Evolutionary conservation across 2,113 vertebrate species (phyloP), one percentile per base, ranked within the genome.

Genomic region (Sinosuthora webbiana): DNA sequence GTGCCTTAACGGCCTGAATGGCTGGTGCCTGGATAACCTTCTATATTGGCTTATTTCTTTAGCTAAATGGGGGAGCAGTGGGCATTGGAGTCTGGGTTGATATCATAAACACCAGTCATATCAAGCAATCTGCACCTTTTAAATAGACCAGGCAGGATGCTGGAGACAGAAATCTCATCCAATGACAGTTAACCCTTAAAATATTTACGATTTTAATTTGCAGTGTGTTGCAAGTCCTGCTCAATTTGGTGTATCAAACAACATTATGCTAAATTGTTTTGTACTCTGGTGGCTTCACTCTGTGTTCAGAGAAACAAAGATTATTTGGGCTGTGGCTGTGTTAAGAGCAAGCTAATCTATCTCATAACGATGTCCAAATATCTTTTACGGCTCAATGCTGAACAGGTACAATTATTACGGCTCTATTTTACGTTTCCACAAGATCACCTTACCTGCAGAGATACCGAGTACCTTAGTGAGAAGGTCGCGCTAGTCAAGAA

Each of bases 321-420:
- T 59, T 23, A 16, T 4, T 2, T 8, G 7, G 19, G 11, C 19
- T 42, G 35, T 7, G 30, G 45, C 21, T 47, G 42, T 3, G 5
- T 15, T 33, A 78, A 55, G 2, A 52, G 28, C 35, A 18, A 7
- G 9, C 37, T 27, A 37, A 55, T 9, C 22, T 31, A 1, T 7
- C 44, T 56, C 27, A 1, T 19, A 75, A 25, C 0, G 1, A 31
- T 2, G 8, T 5, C 47, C 64, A 42, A 28, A 27, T 2, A 20
- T 2, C 52, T 70, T 30, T 7, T 55, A 35, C 1, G 6, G 13
- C 25, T 80, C 21, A 3, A 4, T 3, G 16, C 24, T 9, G 44
- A 67, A 20, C 1, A 45, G 19, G 20, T 20, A 15, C 1, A 16
- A 9, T 5, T n/a, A 30, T 7, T 35, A 18, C 0, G 37, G n/a